phyloP scores from a whole-genome alignment of 92 coral and sea anemone genomes.

The Heliopora coerulea region DNA sequence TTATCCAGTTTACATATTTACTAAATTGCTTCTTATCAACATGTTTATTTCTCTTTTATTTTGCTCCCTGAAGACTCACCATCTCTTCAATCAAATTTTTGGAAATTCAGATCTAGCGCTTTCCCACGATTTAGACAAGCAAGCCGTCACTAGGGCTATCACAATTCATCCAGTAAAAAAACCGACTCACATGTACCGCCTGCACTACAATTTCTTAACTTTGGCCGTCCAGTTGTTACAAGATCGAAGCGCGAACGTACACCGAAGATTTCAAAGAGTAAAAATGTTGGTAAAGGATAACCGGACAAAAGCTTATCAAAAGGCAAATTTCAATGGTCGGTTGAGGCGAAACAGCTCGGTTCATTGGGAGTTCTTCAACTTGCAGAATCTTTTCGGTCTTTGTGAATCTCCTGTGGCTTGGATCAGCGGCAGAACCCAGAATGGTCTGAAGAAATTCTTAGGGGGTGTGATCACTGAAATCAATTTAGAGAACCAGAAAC shows the following conservation, averaged over 20 bases:
- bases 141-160: conserved; percentile 86
- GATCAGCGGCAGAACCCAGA: conserved; percentile 81
- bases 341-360: conserved; percentile 20
- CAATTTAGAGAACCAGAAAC: conserved; percentile 79
- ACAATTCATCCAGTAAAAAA: conserved; percentile 91
- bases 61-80: conserved; percentile 64
- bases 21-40: neutral
- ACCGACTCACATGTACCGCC: conserved; percentile 80
- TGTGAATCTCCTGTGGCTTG: conserved; percentile 71
- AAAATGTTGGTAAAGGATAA: neutral
- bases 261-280: neutral
- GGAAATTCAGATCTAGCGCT: conserved; percentile 63
- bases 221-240: conserved; percentile 70
- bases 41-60: neutral
- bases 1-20: too few relatives aligned
- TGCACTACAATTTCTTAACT: conserved; percentile 79
- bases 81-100: conserved; percentile 85
- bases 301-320: neutral
- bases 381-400: conserved; percentile 13
- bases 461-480: conserved; percentile 79
- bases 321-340: conserved; percentile 6
- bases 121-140: conserved; percentile 80
- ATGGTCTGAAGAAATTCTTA: conserved; percentile 75
- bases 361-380: conserved; percentile 24
- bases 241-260: conserved; percentile 67